Base-by-base conservation (phyloP, 2,888 invertebrate species). In the Autographa pulchrina region DNA sequence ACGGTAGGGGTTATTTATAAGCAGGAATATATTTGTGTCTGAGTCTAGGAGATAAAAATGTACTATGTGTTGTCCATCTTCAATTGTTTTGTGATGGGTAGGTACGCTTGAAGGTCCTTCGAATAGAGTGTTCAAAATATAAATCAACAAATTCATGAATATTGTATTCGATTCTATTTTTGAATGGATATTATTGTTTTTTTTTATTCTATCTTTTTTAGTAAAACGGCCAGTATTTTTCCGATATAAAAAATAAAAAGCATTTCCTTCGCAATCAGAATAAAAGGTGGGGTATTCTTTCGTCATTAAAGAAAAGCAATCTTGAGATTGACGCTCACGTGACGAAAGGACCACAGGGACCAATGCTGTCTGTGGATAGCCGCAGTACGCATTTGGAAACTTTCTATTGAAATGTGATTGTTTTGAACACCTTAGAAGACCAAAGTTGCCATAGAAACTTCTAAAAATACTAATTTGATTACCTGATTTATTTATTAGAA, bases 281-380 rank as follows among this genome's bases (percentile, higher is more conserved):
- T 80, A 72, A 74, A 68, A 69, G 61, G 61, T 66, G 63, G 54
- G 78, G 61, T 68, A 62, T 66, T 69, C 58, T 72, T 71, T 74
- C 74, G 68, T 74, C 73, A 75, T 75, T 82, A 72, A 65, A 74
- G 62, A 67, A 70, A 80, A 78, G 61, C 75, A 76, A 81, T 84
- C 74, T 69, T 69, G 66, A 61, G 62, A 85, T 81, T 83, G 78
- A 77, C 32, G 71, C 48, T 76, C 62, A 78, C 73, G 70, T 77
- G 75, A 75, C 61, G 65, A 43, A n/a, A 48, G 68, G 73, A 75
- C 74, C 65, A 73, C 67, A 74, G 74, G 68, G 83, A 64, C 68
- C 64, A 66, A 68, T 65, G 62, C 56, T 54, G 35, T 48, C 11
- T 54, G 25, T 14, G 31, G 31, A 61, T 31, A 43, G 48, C 14